Percentiles rank a stretch among this genome's conserved stretches.
Conservation (phyloP, 2,113 vertebrate genomes). For the Larimichthys crocea region DNA sequence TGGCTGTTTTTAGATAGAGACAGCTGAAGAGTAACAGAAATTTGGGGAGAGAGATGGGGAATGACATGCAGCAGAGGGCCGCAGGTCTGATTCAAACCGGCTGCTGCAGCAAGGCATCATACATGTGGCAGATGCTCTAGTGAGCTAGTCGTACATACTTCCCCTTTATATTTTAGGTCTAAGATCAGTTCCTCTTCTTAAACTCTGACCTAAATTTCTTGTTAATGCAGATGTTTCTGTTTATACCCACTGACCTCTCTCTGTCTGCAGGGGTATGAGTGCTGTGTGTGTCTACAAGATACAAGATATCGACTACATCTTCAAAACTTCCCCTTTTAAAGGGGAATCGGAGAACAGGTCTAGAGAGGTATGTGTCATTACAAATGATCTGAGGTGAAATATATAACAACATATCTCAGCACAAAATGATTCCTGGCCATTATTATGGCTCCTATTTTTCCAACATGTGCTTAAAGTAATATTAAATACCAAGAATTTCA, state of each 20-base stretch:
- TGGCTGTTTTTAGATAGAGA: neutral
- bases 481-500: too few relatives aligned
- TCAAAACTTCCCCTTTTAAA: constrained; percentile 60
- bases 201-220: neutral
- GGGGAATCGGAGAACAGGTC: fast-evolving
- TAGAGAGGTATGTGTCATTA: constrained; percentile 61
- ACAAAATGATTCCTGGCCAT: neutral
- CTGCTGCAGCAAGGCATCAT: too few relatives aligned
- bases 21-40: too few relatives aligned
- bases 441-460: too few relatives aligned
- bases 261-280: constrained; percentile 73
- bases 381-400: neutral
- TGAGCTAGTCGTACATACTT: neutral
- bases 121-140: too few relatives aligned
- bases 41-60: too few relatives aligned
- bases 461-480: too few relatives aligned
- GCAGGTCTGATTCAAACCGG: too few relatives aligned
- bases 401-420: neutral
- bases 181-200: neutral
- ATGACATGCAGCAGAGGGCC: too few relatives aligned
- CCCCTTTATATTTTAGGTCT: neutral
- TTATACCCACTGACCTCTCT: neutral
- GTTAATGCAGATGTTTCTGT: neutral
- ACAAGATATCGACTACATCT: constrained; percentile 64
- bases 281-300: constrained; percentile 80